phyloP scores from a whole-genome alignment of 1,140 invertebrate species.

The Cydia strobilella region DNA sequence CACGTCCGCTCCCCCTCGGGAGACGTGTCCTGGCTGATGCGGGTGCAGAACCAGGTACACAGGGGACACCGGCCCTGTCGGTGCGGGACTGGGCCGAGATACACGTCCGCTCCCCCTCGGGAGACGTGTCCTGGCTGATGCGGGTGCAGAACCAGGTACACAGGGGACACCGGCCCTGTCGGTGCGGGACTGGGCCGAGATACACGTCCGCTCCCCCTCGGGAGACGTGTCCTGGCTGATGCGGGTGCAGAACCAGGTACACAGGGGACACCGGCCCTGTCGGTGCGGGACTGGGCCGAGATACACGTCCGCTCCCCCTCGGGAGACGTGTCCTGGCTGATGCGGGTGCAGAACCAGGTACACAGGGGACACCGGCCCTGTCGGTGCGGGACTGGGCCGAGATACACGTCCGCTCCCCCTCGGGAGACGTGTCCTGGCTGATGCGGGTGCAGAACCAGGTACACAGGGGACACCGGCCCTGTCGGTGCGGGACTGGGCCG shows the following conservation, averaged over 20 bases:
- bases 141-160: conserved; percentile 91
- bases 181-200: conserved; percentile 98
- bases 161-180: conserved; percentile 86
- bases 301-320: conserved; percentile 94
- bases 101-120: conserved; percentile 93
- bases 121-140: conserved; percentile 94
- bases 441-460: conserved; percentile 95
- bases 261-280: conserved; percentile 84
- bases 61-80: conserved; percentile 88
- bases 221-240: conserved; percentile 95
- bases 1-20: conserved; percentile 94
- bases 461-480: conserved; percentile 82
- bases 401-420: conserved; percentile 93
- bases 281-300: conserved; percentile 98
- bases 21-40: conserved; percentile 94
- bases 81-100: conserved; percentile 98
- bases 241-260: conserved; percentile 92
- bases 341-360: conserved; percentile 93
- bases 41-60: conserved; percentile 91
- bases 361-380: conserved; percentile 84
- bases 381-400: conserved; percentile 98
- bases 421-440: conserved; percentile 94
- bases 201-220: conserved; percentile 93
- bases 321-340: conserved; percentile 94
- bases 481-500: conserved; percentile 98